These are phyloP conservation scores for Notolabrus celidotus DNA, from an alignment of 2,797 vertebrate genomes.

Conservation along the genomic window DNA sequence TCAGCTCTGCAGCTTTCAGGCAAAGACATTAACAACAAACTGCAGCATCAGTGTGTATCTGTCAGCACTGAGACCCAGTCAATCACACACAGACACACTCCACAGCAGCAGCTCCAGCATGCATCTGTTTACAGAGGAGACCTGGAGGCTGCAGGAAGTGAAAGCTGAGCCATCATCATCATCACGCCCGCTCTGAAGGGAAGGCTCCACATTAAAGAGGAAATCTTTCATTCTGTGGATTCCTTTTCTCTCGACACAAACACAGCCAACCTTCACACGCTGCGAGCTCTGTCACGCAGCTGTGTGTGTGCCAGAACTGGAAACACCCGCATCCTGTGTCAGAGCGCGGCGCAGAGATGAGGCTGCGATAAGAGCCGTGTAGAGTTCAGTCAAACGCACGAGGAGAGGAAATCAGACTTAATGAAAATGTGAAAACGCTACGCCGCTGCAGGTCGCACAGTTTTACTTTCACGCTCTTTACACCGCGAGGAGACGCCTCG, in stretches of 20 bases:
- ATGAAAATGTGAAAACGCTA: no score
- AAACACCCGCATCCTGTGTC: conserved; percentile 48
- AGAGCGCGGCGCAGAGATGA: background rate
- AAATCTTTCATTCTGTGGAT: conserved; percentile 23
- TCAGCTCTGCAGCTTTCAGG: background rate
- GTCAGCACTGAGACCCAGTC: background rate
- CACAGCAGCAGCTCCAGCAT: background rate
- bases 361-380: background rate
- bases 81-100: background rate
- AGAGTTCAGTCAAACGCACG: no score
- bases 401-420: no score
- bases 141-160: conserved; percentile 21
- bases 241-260: background rate
- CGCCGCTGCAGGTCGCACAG: no score
- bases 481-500: background rate
- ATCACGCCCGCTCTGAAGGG: conserved; percentile 8
- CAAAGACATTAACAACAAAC: background rate
- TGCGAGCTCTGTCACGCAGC: conserved; percentile 21
- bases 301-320: conserved; percentile 23
- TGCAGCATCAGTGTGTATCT: conserved; percentile 3
- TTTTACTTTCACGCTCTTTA: background rate
- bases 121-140: background rate
- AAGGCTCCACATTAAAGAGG: conserved; percentile 18
- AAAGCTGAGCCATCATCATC: conserved; percentile 36
- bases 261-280: conserved; percentile 8